These are phyloP conservation scores for Melopsittacus undulatus DNA, from an alignment of 2,797 vertebrate genomes.

Conservation along the genomic window DNA sequence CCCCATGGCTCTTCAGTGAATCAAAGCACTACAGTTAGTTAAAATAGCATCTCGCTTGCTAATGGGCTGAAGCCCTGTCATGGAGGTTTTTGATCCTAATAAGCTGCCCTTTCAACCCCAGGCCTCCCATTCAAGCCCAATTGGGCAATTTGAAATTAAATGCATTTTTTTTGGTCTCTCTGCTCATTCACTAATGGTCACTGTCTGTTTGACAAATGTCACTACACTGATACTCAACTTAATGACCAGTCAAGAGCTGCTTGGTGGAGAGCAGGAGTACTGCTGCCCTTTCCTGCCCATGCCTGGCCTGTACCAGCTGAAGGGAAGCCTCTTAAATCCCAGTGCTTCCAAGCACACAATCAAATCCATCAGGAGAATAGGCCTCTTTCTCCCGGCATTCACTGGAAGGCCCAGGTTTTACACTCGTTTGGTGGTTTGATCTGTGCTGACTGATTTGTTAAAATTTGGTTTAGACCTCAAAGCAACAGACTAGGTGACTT, in stretches of 20 bases:
- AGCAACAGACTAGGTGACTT: not conserved
- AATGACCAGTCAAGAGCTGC: slow-evolving; percentile 34
- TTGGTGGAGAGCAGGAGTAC: not conserved
- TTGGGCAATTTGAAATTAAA: slow-evolving; percentile 59
- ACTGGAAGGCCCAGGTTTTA: not conserved
- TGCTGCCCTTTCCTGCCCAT: not conserved
- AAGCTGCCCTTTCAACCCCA: slow-evolving; percentile 56
- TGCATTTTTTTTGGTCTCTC: not conserved
- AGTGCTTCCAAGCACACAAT: not conserved
- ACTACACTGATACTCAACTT: not conserved
- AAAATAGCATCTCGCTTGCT: slow-evolving; percentile 5
- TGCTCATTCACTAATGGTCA: slow-evolving; percentile 44
- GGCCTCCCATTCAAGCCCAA: slow-evolving; percentile 37
- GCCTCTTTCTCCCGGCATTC: not conserved
- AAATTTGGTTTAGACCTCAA: not conserved
- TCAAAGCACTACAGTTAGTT: slow-evolving; percentile 18
- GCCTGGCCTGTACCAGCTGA: not conserved
- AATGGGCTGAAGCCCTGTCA: not conserved
- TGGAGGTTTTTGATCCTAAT: slow-evolving; percentile 2
- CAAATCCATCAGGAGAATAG: not conserved
- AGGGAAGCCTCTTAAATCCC: slow-evolving; percentile 9
- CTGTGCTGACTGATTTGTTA: not conserved
- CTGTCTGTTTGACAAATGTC: slow-evolving; percentile 61
- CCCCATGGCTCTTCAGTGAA: not conserved
- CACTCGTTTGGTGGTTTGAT: not conserved